Evolutionary conservation across 2,888 invertebrate species (phyloP), one percentile per base, ranked within the genome.

Genomic region (Koerneria pararmatus): DNA sequence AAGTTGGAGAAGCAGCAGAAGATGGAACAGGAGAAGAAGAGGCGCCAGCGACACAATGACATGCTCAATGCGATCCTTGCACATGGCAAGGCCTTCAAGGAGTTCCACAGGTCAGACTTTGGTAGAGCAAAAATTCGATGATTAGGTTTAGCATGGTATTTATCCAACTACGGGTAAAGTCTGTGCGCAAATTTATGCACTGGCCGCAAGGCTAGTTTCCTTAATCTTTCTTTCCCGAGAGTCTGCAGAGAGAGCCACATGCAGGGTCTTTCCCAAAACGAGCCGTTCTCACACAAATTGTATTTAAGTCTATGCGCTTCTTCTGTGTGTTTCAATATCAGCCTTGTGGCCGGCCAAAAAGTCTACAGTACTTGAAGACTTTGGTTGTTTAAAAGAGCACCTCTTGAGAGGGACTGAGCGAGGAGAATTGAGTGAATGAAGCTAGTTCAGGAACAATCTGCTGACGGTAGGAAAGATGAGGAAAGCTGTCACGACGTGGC

Each of bases 1-100:
- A 95, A 95, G 84, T 87, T 97, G 53, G 97, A 98, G 84, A 97
- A 97, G 83, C 97, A 98, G 84, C 95, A 95, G 86, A 95, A 95
- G 85, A 86, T 95, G 61, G 97, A 97, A 84, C 93, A 95, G 3
- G 97, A 98, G 85, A 89, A 94, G 61, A 94, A 94, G 84, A 89
- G 93, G 15, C 87, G 95, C 11, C 95, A 95, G 85, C 95, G 95
- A 83, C 97, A 98, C 86, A 93, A 88, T 86, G 95, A 97, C 86
- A 95, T 95, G 86, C 87, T 98, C 74, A 91, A 91, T 79, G 92
- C 48, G 32, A 37, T 71, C 29, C n/a, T 31, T 8, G 65, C 62
- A 27, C 66, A 68, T 56, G 22, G 37, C 8, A 29, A 65, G 87
- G 97, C 97, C 84, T 92, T 97, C 85, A 92, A 92, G 84, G 97